phyloP scores from a whole-genome alignment of 2,113 vertebrate genomes.

The human (Homo sapiens) region GRCh38 chr12:16558501-16559000 shows the following conservation, averaged over 20 bases:
- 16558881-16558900: background rate
- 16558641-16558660: background rate
- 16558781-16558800: background rate
- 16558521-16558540: background rate
- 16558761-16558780: background rate
- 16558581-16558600: background rate
- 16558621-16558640: background rate
- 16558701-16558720: background rate
- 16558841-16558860: background rate
- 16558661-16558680: background rate
- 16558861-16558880: conserved; percentile 5
- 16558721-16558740: background rate
- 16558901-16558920: background rate
- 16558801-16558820: conserved; percentile 20
- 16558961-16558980: background rate
- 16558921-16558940: background rate
- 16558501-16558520: background rate
- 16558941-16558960: background rate
- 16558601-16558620: background rate
- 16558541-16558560: background rate
- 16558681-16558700: background rate
- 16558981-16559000: background rate
- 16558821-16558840: background rate
- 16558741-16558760: background rate
- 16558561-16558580: background rate